These are phyloP conservation scores for Ornithorhynchus anatinus DNA, from an alignment of 2,113 vertebrate species.

Conservation along the genomic window DNA sequence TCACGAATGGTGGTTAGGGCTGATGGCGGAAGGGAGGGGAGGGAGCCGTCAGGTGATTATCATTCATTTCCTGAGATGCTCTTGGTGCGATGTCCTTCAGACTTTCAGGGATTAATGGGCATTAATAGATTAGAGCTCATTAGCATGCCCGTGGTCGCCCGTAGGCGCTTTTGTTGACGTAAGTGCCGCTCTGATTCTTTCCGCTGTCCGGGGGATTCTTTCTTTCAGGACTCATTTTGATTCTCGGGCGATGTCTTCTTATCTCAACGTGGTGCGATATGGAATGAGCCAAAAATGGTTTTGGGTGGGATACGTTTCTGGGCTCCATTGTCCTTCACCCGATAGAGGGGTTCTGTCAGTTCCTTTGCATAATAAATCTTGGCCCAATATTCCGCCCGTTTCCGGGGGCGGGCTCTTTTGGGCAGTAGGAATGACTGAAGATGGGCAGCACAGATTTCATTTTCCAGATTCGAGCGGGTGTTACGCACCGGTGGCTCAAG, in stretches of 20 bases:
- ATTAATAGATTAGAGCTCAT: slow-evolving; percentile 18
- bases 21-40: background rate
- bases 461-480: too few relatives aligned
- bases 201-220: slow-evolving; percentile 2
- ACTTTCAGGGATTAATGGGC: slow-evolving; percentile 35
- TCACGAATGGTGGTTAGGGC: too few relatives aligned
- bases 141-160: slow-evolving; percentile 26
- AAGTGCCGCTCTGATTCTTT: background rate
- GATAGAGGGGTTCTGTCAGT: background rate
- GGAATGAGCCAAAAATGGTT: background rate
- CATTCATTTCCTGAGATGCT: slow-evolving; percentile 37
- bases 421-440: too few relatives aligned
- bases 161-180: background rate
- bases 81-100: slow-evolving; percentile 45
- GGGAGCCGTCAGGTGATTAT: background rate
- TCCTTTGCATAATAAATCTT: background rate
- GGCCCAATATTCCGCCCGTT: slow-evolving; percentile 9
- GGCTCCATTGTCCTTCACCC: background rate
- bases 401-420: too few relatives aligned
- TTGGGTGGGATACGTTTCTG: background rate
- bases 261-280: background rate
- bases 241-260: background rate
- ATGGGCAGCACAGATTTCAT: too few relatives aligned
- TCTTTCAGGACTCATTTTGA: slow-evolving; percentile 27
- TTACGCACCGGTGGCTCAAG: too few relatives aligned